phyloP scores from a whole-genome alignment of 35 echinoderm and acorn worm genomes.

The Apostichopus californicus region DNA sequence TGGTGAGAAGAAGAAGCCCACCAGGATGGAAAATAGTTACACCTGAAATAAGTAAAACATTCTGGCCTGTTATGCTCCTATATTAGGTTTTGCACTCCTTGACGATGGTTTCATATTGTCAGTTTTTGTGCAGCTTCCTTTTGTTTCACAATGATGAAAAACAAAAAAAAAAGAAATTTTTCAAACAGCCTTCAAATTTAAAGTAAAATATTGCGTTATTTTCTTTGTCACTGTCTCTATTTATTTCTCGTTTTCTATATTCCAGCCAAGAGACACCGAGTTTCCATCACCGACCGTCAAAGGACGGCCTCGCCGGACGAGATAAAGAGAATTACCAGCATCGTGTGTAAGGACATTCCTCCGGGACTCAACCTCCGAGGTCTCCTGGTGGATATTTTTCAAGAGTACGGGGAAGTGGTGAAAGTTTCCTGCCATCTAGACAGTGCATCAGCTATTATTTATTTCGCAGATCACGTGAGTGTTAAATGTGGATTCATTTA shows the following conservation, averaged over 20 bases:
- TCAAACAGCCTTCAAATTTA: no score
- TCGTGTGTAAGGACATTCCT: slow-evolving; percentile 64
- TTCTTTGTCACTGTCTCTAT: no score
- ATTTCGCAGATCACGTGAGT: slow-evolving; percentile 86
- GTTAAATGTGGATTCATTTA: background rate
- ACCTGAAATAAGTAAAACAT: no score
- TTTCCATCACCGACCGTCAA: background rate
- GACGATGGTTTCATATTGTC: no score
- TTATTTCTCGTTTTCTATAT: background rate
- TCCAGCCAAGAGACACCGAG: background rate
- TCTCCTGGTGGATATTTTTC: slow-evolving; percentile 59
- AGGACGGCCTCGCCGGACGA: slow-evolving; percentile 42
- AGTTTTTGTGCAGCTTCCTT: no score
- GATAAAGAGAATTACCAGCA: slow-evolving; percentile 50
- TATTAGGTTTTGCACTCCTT: no score
- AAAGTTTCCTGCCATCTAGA: slow-evolving; percentile 48
- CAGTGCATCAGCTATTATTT: slow-evolving; percentile 49
- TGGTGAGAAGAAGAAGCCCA: no score
- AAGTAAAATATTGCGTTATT: no score
- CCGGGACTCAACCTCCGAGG: slow-evolving; percentile 41
- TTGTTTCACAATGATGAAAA: no score
- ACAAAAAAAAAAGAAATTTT: no score
- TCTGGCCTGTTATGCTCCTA: no score
- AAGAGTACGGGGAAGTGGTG: slow-evolving; percentile 63
- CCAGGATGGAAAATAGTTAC: no score